Evolutionary conservation across 2,888 invertebrate species (phyloP).

Genomic region (Drosophila ustulata): DNA sequence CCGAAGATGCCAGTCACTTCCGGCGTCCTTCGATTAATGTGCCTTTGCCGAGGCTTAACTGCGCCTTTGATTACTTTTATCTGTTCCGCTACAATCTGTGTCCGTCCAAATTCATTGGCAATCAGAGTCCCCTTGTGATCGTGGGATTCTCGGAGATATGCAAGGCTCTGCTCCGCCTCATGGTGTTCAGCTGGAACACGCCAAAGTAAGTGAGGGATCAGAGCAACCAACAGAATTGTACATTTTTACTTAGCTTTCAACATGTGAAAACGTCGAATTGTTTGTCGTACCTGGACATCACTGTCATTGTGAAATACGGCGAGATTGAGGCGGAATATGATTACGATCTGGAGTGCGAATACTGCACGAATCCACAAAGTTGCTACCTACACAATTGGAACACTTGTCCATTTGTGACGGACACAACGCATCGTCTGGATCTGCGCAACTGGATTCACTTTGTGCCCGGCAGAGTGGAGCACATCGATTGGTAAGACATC

Average conservation of each 20-base stretch:
- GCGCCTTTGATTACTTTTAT: conserved; percentile 50
- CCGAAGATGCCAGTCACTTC: not conserved
- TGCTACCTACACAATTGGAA: conserved; percentile 68
- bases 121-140: conserved; percentile 59
- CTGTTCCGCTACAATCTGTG: conserved; percentile 64
- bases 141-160: conserved; percentile 74
- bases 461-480: conserved; percentile 56
- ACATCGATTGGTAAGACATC: conserved; percentile 63
- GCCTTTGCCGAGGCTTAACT: conserved; percentile 37
- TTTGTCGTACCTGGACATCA: conserved; percentile 67
- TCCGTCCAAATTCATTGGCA: conserved; percentile 58
- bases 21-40: not conserved
- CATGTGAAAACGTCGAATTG: conserved; percentile 56
- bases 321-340: conserved; percentile 74
- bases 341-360: conserved; percentile 49
- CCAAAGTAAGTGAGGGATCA: conserved; percentile 54
- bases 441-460: conserved; percentile 72
- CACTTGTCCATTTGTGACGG: conserved; percentile 62
- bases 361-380: conserved; percentile 33
- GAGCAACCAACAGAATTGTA: not conserved
- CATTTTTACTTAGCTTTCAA: conserved; percentile 10
- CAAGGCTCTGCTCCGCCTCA: conserved; percentile 71
- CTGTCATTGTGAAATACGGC: conserved; percentile 66
- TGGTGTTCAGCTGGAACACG: conserved; percentile 75
- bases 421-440: conserved; percentile 71